Conservation (phyloP, 2,797 vertebrate genomes). For the Gadopsis marmoratus region DNA sequence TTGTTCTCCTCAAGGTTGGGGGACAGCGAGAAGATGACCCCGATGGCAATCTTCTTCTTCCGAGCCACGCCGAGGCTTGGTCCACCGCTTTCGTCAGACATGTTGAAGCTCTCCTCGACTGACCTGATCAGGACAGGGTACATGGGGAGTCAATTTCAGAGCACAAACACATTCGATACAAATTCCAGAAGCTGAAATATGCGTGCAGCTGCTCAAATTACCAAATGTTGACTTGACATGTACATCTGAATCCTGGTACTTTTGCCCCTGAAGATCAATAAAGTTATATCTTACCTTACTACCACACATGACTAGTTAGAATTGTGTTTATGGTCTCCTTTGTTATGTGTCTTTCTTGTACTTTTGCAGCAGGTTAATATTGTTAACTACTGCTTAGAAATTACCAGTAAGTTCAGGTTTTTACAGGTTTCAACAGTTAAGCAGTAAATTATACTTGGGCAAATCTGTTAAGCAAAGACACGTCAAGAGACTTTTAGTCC, state of each 20-base stretch:
- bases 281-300: neutral
- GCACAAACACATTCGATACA: neutral
- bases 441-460: neutral
- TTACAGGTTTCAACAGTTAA: neutral
- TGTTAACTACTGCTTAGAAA: neutral
- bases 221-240: neutral
- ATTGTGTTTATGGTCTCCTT: neutral
- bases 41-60: slow-evolving; percentile 99
- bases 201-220: neutral
- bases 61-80: slow-evolving; percentile 91
- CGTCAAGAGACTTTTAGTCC: neutral
- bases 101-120: slow-evolving; percentile 98
- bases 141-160: neutral
- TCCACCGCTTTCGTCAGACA: slow-evolving; percentile 95
- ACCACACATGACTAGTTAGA: neutral
- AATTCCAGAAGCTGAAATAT: neutral
- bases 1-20: slow-evolving; percentile 92
- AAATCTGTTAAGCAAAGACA: slow-evolving; percentile 4
- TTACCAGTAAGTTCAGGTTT: neutral
- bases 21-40: slow-evolving; percentile 95
- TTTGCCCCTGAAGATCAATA: neutral
- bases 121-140: slow-evolving; percentile 85
- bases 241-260: neutral
- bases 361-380: neutral
- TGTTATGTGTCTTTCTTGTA: neutral